Conservation (phyloP, 2,113 vertebrate species). For the Platycercus adscitus region DNA sequence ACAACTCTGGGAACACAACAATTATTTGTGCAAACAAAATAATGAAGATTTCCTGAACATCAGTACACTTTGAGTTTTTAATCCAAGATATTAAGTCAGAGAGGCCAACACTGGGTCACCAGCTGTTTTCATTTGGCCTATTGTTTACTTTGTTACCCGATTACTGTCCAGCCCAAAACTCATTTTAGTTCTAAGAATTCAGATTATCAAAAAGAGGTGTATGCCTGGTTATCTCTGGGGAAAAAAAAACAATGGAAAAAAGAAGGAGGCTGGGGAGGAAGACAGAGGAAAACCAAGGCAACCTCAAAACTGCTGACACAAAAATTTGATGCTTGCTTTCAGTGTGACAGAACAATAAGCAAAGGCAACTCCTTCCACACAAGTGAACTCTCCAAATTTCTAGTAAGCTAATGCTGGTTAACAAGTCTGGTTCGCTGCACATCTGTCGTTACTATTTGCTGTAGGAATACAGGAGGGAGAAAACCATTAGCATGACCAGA, state of each 20-base stretch:
- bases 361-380: not conserved
- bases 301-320: not conserved
- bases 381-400: not conserved
- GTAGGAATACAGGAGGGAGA: not conserved
- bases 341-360: not conserved
- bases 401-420: not conserved
- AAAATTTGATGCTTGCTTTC: not conserved
- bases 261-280: not conserved
- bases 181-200: not conserved
- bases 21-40: slow-evolving; percentile 1
- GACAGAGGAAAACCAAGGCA: not conserved
- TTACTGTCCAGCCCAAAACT: not conserved
- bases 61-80: not conserved
- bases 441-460: not conserved
- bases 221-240: not conserved
- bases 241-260: fast-evolving
- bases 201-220: not conserved
- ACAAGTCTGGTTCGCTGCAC: not conserved
- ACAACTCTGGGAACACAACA: not conserved
- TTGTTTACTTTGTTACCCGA: not conserved
- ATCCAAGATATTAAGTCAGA: not conserved
- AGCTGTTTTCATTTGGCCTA: not conserved
- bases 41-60: not conserved
- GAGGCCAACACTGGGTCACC: not conserved
- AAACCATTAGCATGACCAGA: not conserved